These are phyloP conservation scores for Cancer borealis DNA, from an alignment of 2,888 invertebrate species.

Conservation along the genomic window DNA sequence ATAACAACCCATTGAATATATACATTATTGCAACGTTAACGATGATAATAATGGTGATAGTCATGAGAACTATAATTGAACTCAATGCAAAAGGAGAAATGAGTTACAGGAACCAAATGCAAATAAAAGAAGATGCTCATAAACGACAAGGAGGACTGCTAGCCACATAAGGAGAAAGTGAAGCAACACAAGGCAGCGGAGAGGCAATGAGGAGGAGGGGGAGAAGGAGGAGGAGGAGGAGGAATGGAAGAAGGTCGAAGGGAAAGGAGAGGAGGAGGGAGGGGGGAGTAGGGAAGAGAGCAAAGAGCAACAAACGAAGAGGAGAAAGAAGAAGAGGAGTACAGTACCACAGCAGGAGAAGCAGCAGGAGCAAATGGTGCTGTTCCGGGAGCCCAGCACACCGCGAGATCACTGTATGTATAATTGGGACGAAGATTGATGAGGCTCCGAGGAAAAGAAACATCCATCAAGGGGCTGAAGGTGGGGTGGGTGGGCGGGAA, in stretches of 20 bases:
- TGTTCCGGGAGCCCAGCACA: constrained; percentile 24
- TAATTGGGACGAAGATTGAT: constrained; percentile 40
- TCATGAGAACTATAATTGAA: background rate
- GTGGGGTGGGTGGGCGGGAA: background rate
- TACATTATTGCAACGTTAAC: background rate
- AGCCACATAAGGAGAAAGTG: background rate
- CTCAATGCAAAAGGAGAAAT: background rate
- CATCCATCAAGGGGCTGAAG: background rate
- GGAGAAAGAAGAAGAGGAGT: no score
- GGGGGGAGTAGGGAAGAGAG: background rate
- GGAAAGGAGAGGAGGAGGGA: background rate
- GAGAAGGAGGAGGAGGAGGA: background rate
- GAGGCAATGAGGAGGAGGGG: background rate
- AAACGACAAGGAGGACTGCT: background rate
- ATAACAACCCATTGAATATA: background rate
- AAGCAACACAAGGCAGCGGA: background rate
- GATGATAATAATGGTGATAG: background rate
- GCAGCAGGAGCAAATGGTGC: background rate
- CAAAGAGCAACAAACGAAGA: background rate
- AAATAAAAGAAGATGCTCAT: background rate
- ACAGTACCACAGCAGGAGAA: background rate
- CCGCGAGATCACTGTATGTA: constrained; percentile 14
- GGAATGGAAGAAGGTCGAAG: background rate
- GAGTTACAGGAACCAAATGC: background rate
- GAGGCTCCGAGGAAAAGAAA: constrained; percentile 12